phyloP scores from a whole-genome alignment of 2,888 invertebrate species.

The Andrena minutula region DNA sequence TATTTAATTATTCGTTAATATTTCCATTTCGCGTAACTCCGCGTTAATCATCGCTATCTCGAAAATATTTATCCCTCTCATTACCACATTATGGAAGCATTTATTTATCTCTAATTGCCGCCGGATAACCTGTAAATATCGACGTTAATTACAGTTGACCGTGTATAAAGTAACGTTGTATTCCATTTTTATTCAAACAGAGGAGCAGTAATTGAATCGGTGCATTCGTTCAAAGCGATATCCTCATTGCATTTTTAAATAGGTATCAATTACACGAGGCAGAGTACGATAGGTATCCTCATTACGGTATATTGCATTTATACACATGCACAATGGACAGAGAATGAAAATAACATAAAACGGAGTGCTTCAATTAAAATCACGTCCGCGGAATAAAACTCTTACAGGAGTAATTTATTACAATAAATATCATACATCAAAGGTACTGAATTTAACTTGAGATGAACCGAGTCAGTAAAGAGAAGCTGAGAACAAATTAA shows the following conservation, averaged over 20 bases:
- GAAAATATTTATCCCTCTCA: constrained; percentile 10
- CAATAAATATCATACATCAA: neutral
- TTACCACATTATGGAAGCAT: neutral
- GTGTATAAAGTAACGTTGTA: neutral
- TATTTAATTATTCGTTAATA: neutral
- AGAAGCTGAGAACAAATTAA: constrained; percentile 20
- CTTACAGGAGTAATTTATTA: neutral
- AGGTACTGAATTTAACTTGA: constrained; percentile 3
- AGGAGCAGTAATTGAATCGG: constrained; percentile 2
- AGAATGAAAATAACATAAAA: neutral
- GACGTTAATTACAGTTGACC: neutral
- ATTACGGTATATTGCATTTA: constrained; percentile 16
- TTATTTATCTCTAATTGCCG: constrained; percentile 1
- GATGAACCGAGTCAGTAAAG: neutral
- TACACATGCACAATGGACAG: neutral
- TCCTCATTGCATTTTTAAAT: constrained; percentile 24
- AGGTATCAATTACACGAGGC: constrained; percentile 5
- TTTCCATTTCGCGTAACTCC: neutral
- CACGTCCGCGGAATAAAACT: constrained; percentile 4
- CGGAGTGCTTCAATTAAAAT: constrained; percentile 8
- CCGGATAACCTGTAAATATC: too few species aligned
- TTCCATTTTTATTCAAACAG: neutral
- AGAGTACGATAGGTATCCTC: constrained; percentile 13
- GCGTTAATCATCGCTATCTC: neutral
- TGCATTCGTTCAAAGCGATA: constrained; percentile 12